These are phyloP conservation scores for Pangasius larnaudii DNA, from an alignment of 2,797 vertebrate genomes.

Conservation along the genomic window DNA sequence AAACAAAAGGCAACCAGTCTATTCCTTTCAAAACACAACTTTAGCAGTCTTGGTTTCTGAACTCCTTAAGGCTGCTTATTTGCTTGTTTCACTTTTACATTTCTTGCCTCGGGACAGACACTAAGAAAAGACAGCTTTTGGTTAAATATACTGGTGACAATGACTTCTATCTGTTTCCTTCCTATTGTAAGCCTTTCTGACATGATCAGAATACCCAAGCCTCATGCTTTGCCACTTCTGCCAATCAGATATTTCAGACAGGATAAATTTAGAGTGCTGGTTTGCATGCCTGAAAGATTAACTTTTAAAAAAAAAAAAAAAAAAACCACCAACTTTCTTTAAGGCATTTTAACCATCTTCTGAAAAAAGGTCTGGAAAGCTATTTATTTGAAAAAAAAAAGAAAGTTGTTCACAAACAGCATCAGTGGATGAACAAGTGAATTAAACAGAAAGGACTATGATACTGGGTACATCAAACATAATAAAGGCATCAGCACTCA, in stretches of 20 bases:
- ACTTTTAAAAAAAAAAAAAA: background rate
- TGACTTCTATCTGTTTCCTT: background rate
- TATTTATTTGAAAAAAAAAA: no score
- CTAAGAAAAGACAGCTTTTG: no score
- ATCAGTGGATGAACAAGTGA: background rate
- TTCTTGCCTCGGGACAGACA: no score
- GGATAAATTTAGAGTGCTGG: conserved; percentile 29
- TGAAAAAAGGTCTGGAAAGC: background rate
- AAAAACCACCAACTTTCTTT: background rate
- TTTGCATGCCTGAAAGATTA: background rate
- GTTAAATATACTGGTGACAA: background rate
- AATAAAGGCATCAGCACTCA: background rate
- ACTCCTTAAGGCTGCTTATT: background rate
- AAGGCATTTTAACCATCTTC: background rate
- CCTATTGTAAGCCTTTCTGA: background rate
- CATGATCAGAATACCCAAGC: background rate
- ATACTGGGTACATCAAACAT: background rate
- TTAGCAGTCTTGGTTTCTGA: background rate
- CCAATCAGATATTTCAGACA: background rate
- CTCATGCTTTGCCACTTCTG: background rate
- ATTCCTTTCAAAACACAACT: background rate
- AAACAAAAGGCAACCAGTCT: background rate
- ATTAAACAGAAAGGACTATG: background rate
- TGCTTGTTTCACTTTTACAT: background rate
- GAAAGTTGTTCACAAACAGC: background rate